Evolutionary conservation across 1,140 invertebrate genomes (phyloP).

Genomic region (Mylabris phalerata): DNA sequence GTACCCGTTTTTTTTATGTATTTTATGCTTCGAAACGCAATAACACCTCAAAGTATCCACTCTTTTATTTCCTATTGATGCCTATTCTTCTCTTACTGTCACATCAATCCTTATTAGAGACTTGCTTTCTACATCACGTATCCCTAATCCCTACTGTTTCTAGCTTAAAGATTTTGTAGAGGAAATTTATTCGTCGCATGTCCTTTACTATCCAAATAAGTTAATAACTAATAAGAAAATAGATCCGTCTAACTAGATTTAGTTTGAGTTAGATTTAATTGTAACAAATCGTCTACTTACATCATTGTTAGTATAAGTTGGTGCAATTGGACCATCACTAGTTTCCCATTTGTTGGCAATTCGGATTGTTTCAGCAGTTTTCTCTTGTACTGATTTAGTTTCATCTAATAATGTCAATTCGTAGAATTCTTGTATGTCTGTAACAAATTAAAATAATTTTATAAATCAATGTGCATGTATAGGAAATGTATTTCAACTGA

Average conservation of each 20-base stretch:
- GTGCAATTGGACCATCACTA: slow-evolving; percentile 57
- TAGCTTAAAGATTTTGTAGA: slow-evolving; percentile 10
- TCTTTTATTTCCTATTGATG: neutral
- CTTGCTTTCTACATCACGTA: slow-evolving; percentile 15
- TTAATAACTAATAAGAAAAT: too few relatives aligned
- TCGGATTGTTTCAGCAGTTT: slow-evolving; percentile 89
- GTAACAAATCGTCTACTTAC: slow-evolving; percentile 44
- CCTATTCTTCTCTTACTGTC: slow-evolving; percentile 2
- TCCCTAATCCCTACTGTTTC: slow-evolving; percentile 11
- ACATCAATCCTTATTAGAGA: slow-evolving; percentile 17
- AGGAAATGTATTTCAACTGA: too few relatives aligned
- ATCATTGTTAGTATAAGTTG: slow-evolving; percentile 53
- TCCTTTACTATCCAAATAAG: too few relatives aligned
- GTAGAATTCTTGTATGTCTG: slow-evolving; percentile 99
- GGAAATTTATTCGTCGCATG: neutral
- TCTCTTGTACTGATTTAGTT: slow-evolving; percentile 89
- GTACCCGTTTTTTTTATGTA: too few relatives aligned
- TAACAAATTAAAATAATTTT: slow-evolving; percentile 29
- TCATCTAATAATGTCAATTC: slow-evolving; percentile 94
- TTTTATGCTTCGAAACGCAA: neutral
- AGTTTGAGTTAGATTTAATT: too few relatives aligned
- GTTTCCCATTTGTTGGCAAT: slow-evolving; percentile 94
- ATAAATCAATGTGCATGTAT: neutral
- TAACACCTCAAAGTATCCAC: neutral
- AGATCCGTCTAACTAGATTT: too few relatives aligned